phyloP scores from a whole-genome alignment of 2,113 vertebrate genomes.

The Tinamus guttatus region DNA sequence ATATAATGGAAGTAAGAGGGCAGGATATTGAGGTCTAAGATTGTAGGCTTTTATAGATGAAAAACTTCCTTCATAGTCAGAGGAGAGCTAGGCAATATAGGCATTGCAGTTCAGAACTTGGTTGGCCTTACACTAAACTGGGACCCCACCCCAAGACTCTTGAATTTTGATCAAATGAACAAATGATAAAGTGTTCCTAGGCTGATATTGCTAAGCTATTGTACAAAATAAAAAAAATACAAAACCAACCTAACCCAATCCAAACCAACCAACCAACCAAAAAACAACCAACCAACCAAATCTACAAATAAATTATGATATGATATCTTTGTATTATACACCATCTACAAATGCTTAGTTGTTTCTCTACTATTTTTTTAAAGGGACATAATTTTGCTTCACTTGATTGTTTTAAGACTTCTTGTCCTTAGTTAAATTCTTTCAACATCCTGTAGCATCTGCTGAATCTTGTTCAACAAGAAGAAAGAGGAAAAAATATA shows the following conservation, averaged over 20 bases:
- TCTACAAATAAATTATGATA: not conserved
- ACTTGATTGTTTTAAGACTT: not conserved
- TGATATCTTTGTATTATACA: not conserved
- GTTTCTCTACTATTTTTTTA: not conserved
- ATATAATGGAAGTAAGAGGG: not conserved
- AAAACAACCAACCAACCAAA: not conserved
- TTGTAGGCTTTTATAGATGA: not conserved
- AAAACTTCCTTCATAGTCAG: fast-evolving
- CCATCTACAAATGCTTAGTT: not conserved
- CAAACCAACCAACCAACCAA: not conserved
- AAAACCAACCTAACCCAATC: fast-evolving
- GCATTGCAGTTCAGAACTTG: not conserved
- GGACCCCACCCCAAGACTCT: not conserved
- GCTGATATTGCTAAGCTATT: not conserved
- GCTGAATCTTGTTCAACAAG: not conserved
- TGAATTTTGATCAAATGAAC: not conserved
- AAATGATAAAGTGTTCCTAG: not conserved
- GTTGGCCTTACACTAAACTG: not conserved
- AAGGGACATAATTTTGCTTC: not conserved
- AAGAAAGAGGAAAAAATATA: not conserved
- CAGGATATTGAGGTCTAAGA: fast-evolving
- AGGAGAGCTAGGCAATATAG: not conserved
- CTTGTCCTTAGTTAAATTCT: not conserved
- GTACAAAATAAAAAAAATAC: not conserved
- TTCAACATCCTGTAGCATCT: not conserved